Evolutionary conservation across 1,140 invertebrate genomes (phyloP), one percentile per base, ranked within the genome.

Genomic region (Cyrtorhinus lividipennis): DNA sequence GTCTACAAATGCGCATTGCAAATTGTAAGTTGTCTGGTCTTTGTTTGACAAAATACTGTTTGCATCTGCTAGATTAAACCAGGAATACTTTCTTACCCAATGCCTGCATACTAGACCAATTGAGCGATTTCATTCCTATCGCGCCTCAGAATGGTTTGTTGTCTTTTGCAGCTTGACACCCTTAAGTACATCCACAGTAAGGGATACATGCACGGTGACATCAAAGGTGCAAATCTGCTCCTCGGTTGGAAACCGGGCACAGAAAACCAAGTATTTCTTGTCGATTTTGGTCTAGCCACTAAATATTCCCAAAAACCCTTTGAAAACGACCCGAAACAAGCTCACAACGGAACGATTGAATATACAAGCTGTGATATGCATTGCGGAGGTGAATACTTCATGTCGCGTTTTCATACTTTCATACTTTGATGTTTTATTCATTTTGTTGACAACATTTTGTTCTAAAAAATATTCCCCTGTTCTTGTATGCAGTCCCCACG

Each of bases 311-410:
- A 84, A 72, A 90, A 90, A 72, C 83, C 85, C 62, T 94, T 92
- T 74, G 82, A 85, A 64, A 86, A 87, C 74, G 93, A 98, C 74
- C 84, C 88, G 62, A 80, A 90, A 63, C 87, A 86, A 73, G 94
- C 92, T 24, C 94, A 98, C 73, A 92, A 98, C 76, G 95, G 95
- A 18, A 99, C 95, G 3, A 77, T 96, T 65, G 90, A 97, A 72
- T 98, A 93, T 71, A 96, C 92, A 59, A 95, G 91, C 22, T 80
- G 91, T 66, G 95, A 99, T 78, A 94, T 92, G 26, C 95, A 99
- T 77, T 84, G 89, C 73, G 93, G 93, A 63, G 80, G 77, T 81
- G 69, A 70, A 73, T 65, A 12, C 58, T 62, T 13, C n/a, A n/a
- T n/a, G n/a, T n/a, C n/a, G n/a, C n/a, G n/a, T n/a, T n/a, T n/a